These are phyloP conservation scores for Catamblyrhynchus diadema DNA, from an alignment of 2,797 vertebrate genomes.

Conservation along the genomic window DNA sequence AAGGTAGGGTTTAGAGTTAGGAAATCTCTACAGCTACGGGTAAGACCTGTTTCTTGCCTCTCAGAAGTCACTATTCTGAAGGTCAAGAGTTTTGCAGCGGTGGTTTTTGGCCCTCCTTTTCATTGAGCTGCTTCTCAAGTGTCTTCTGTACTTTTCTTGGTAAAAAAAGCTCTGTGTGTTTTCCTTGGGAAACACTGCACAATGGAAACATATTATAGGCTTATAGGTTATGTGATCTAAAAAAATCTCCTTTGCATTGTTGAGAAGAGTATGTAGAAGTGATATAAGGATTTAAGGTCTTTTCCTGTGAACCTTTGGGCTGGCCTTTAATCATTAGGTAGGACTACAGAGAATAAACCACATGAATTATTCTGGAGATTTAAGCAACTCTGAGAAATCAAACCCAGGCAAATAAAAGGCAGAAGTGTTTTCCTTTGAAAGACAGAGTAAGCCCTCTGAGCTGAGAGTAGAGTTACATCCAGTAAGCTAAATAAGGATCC, in stretches of 20 bases:
- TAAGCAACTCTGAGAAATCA: not conserved
- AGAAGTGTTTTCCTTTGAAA: not conserved
- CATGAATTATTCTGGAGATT: not conserved
- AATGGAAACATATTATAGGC: not conserved
- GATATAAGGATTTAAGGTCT: not conserved
- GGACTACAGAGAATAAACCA: not conserved
- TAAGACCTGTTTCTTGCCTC: not conserved
- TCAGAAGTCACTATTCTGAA: not conserved
- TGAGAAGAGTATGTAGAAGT: not conserved
- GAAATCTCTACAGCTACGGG: not conserved
- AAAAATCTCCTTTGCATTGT: not conserved
- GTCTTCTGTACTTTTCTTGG: not conserved
- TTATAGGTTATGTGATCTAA: not conserved
- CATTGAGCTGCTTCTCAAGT: not conserved
- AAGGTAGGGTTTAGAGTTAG: not conserved
- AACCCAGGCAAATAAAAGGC: not conserved
- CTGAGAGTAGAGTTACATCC: not conserved
- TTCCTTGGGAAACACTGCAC: not conserved
- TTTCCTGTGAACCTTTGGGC: not conserved
- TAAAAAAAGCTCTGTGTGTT: not conserved
- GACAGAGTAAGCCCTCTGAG: not conserved
- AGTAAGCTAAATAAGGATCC: not conserved
- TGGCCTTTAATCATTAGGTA: not conserved
- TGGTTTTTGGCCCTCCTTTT: not conserved
- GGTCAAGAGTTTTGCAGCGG: not conserved